Evolutionary conservation across 2,797 vertebrate species (phyloP).

Genomic region (Danio tinwini): DNA sequence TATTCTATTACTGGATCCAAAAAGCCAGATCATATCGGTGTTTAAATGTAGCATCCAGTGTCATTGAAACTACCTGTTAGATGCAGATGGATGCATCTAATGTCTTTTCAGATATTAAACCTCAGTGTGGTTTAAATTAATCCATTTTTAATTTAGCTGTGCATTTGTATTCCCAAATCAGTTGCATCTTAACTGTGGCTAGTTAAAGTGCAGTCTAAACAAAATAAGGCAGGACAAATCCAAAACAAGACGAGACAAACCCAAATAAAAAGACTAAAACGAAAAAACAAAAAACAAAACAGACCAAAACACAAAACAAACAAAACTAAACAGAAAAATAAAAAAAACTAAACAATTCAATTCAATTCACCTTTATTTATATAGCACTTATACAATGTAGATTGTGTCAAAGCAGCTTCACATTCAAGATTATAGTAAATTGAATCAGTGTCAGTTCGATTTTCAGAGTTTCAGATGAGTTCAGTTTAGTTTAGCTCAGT

Average conservation of each 20-base stretch:
- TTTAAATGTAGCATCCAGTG: slow-evolving; percentile 8
- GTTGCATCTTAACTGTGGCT: neutral
- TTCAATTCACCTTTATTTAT: no score
- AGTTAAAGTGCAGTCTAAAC: neutral
- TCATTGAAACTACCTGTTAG: neutral
- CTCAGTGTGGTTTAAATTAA: neutral
- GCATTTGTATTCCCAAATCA: slow-evolving; percentile 1
- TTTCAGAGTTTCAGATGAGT: no score
- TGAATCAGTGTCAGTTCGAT: no score
- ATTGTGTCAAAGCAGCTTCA: no score
- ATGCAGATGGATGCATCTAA: neutral
- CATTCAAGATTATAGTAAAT: no score
- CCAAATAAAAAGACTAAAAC: neutral
- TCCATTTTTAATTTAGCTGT: neutral
- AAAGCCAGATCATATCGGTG: slow-evolving; percentile 17
- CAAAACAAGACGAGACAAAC: no score
- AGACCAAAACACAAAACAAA: neutral
- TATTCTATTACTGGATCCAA: slow-evolving; percentile 23
- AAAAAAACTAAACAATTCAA: no score
- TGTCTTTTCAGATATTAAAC: neutral
- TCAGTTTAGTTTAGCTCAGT: no score
- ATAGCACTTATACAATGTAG: no score
- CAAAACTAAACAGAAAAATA: no score
- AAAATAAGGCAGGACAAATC: no score
- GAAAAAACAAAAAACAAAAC: neutral